Evolutionary conservation across 2,888 invertebrate species (phyloP), one percentile per base, ranked within the genome.

Genomic region (Griposia aprilina): DNA sequence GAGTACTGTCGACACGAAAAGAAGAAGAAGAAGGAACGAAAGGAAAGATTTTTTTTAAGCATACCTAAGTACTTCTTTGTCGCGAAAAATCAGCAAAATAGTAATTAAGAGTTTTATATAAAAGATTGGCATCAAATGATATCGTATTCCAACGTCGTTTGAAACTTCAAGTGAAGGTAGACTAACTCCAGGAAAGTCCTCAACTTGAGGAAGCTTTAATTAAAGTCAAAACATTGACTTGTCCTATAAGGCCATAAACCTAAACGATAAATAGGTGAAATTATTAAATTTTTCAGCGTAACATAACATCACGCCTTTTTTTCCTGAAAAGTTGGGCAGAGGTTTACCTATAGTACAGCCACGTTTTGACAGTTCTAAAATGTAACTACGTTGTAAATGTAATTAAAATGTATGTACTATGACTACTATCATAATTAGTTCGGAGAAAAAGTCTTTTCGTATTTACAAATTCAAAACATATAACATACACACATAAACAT

Each of bases 171-270:
- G 66, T 83, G 81, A 85, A 88, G 89, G 90, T 89, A 84, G 86
- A 87, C 88, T 74, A 88, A 91, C 88, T 91, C 82, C 72, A 74
- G 73, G 78, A 91, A 88, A 80, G 87, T 88, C 87, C 85, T 89
- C 88, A 89, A 91, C 74, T 91, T 87, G 87, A 89, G 88, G 84
- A 87, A 91, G 88, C 90, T 90, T 91, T 91, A 92, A 92, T 93
- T 92, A 91, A 92, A 90, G 87, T 90, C 88, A 87, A 90, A 91
- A 91, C 87, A 89, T 88, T 86, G 76, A 74, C 83, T 81, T 84
- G 86, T 86, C 76, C 23, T 57, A 65, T 66, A 59, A 70, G 86
- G 90, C 90, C 80, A 88, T 63, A 57, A 87, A 84, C 17, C 10
- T 0, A 66, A 87, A n/a, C 85, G 87, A 70, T 0, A 45, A 52